Evolutionary conservation across 2,797 vertebrate species (phyloP), one percentile per base, ranked within the genome.

Genomic region (Menidia menidia): DNA sequence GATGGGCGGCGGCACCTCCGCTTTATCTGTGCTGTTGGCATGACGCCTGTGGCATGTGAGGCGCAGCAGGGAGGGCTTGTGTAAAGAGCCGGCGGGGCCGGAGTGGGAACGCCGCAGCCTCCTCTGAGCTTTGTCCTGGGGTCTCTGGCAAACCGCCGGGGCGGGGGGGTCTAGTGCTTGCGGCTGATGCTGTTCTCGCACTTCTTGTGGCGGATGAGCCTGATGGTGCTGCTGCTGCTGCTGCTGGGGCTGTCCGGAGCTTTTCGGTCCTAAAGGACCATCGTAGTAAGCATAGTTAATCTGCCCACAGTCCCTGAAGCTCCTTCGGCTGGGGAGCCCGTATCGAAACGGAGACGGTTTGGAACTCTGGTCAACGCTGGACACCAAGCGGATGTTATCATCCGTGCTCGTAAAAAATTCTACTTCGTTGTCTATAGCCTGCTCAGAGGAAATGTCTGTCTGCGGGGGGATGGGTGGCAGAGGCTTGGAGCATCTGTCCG

Each of bases 221-320:
- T 92, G 81, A 39, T 84, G 78, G 25, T 78, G 84, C 59, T 87
- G 25, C 25, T 25, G 72, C 63, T 78, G 84, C 59, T 87, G 25
- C 25, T 25, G 72, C 63, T 75, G 83, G 30, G 71, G 44, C 50
- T 87, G 60, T 75, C 71, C 78, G 43, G 84, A 35, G 73, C 78
- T 12, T 66, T 85, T 78, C 0, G 87, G 85, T 45, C 82, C 84
- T 67, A 91, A 78, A 2, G 95, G 93, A 6, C 95, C 89, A 5
- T 98, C 97, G 0, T 95, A 95, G 73, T 98, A 99, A 0, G 96
- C 98, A 0, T 95, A 95, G 81, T 99, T 99, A 81, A 98, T 95
- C 69, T 96, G 95, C 57, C 97, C 98, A 0, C 93, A 95, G 58
- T 95, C 94, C 55, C 96, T 92, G 75, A 98, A 96, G 92, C 98